Base-by-base conservation (phyloP, 2,113 vertebrate species). In the Casuarius casuarius region DNA sequence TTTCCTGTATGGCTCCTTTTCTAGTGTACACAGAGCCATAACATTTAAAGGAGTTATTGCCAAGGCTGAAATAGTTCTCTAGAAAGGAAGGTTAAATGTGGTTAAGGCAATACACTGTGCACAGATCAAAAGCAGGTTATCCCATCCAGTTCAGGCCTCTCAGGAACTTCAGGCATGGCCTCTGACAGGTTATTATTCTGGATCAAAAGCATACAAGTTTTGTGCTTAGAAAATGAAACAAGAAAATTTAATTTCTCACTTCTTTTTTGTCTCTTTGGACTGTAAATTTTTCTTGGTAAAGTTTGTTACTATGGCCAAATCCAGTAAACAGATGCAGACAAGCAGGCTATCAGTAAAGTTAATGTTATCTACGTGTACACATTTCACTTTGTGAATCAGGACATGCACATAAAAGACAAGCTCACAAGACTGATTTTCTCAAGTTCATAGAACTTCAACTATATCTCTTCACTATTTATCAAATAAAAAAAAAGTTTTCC, bases 331-430 rank as follows among this genome's bases (percentile, higher is more conserved):
- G 33, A 92, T n/a, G 16, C 77, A 65, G 7, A 81, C 18, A 87
- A 83, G 38, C 8, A 77, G 10, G 10, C 14, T 20, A 22, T 52
- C 49, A 73, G 22, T 54, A 42, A 90, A 62, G 25, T 74, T 62
- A 58, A 33, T 20, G 81, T 40, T 17, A 49, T 7, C 22, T 21
- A 8, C 1, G 7, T 21, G 17, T 1, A 1, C 14, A 5, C 25
- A 29, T 80, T 91, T 83, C 67, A 83, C 54, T 26, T 68, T 74
- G 38, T 0, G 0, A 61, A 71, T 46, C 62, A 78, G 23, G 42
- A 48, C 26, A 28, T 0, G 4, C 9, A 33, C 4, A 23, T 0
- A 52, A 52, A 66, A 81, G 38, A 87, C 0, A 20, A 31, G n/a
- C 19, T 81, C 40, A 65, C 8, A 44, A 83, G 40, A 17, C 29